These are phyloP conservation scores for Schizopygopsis malacanthus DNA, from an alignment of 2,797 vertebrate genomes.

Conservation along the genomic window DNA sequence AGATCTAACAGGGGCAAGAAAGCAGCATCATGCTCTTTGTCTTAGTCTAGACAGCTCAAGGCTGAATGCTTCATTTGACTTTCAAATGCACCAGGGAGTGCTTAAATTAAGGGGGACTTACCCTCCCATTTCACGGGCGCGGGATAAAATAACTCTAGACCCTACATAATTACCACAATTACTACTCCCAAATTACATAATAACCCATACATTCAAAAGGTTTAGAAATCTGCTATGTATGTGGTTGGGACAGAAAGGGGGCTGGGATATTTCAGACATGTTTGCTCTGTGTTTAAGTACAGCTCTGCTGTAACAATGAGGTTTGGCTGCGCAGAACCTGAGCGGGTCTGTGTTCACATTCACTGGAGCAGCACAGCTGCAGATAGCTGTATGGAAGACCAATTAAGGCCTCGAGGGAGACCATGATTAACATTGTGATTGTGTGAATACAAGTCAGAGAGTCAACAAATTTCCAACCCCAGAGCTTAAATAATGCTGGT, in stretches of 20 bases:
- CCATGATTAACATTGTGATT: constrained; percentile 55
- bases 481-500: constrained; percentile 39
- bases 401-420: constrained; percentile 59
- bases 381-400: constrained; percentile 54
- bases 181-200: constrained; percentile 64
- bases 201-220: constrained; percentile 61
- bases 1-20: constrained; percentile 32
- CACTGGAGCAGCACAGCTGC: constrained; percentile 57
- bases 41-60: constrained; percentile 59
- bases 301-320: constrained; percentile 49
- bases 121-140: constrained; percentile 55
- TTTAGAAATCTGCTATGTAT: constrained; percentile 55
- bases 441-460: constrained; percentile 55
- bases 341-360: constrained; percentile 48
- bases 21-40: constrained; percentile 48
- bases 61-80: constrained; percentile 59
- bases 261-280: constrained; percentile 50
- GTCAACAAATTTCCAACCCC: constrained; percentile 50
- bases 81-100: constrained; percentile 55
- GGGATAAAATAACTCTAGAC: constrained; percentile 54
- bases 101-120: constrained; percentile 52
- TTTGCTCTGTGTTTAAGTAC: constrained; percentile 52
- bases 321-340: constrained; percentile 48
- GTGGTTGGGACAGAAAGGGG: constrained; percentile 36
- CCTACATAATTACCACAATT: constrained; percentile 64